Conservation (phyloP, 2,113 vertebrate genomes). For the Hylia prasina region DNA sequence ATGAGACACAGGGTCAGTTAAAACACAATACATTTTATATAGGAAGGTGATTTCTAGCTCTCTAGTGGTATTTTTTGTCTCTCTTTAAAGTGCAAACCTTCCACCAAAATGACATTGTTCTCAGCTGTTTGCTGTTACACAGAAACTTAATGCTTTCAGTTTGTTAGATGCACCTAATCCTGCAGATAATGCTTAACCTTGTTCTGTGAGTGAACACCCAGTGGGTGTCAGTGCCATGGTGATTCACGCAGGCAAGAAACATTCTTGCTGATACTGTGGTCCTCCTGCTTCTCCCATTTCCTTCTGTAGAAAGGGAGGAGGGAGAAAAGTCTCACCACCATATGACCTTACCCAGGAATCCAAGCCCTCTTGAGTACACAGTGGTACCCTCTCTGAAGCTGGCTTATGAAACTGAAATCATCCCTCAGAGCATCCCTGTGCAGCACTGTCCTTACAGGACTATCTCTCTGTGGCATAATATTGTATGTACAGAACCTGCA, state of each 20-base stretch:
- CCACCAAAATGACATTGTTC: not conserved
- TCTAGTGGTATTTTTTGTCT: not conserved
- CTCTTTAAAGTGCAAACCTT: not conserved
- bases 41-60: not conserved
- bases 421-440: not conserved
- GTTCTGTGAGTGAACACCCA: not conserved
- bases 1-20: not conserved
- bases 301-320: not conserved
- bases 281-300: not conserved
- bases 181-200: not conserved
- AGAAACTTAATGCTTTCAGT: not conserved
- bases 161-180: not conserved
- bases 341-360: not conserved
- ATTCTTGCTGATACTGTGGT: not conserved
- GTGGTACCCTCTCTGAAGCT: not conserved
- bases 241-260: not conserved
- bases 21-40: not conserved
- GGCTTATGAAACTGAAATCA: not conserved
- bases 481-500: not conserved
- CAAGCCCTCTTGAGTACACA: not conserved
- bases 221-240: not conserved
- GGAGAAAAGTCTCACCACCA: not conserved
- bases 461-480: not conserved
- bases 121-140: not conserved
- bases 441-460: not conserved